Evolutionary conservation across 2,797 vertebrate species (phyloP).

Genomic region (Percopsis omiscomaycus): DNA sequence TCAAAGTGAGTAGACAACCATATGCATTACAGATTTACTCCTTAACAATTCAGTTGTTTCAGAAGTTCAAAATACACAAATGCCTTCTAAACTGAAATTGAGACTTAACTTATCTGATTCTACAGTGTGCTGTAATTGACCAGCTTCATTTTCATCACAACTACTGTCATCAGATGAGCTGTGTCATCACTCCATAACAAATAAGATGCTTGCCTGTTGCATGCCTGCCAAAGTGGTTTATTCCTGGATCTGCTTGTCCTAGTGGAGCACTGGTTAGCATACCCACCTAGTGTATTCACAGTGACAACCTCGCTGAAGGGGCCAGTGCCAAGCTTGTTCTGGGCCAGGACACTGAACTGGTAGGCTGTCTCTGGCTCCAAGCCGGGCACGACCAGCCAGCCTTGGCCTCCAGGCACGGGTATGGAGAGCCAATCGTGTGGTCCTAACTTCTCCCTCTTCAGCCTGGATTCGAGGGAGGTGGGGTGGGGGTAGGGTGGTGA

Average conservation of each 20-base stretch:
- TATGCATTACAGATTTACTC: too few relatives aligned
- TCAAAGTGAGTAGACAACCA: too few relatives aligned
- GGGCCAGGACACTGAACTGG: constrained; percentile 94
- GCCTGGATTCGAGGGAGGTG: constrained; percentile 69
- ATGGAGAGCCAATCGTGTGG: constrained; percentile 91
- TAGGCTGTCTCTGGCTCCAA: constrained; percentile 87
- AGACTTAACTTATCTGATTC: too few relatives aligned
- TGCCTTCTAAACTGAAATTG: too few relatives aligned
- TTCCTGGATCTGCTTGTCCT: constrained; percentile 2
- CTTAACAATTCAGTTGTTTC: too few relatives aligned
- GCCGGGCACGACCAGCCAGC: constrained; percentile 84
- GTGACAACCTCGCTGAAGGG: constrained; percentile 95
- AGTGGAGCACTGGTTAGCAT: background rate
- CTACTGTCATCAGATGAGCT: background rate
- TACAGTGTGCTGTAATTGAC: too few relatives aligned
- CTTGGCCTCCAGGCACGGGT: constrained; percentile 80
- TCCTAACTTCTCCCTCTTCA: constrained; percentile 82
- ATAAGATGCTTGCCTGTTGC: background rate
- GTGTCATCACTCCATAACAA: background rate
- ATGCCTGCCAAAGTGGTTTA: constrained; percentile 12
- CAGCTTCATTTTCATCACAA: background rate
- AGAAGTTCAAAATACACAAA: too few relatives aligned
- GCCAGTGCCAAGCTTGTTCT: constrained; percentile 94
- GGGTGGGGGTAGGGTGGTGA: constrained; percentile 16
- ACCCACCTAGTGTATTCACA: constrained; percentile 85